Evolutionary conservation across 2,888 invertebrate species (phyloP), one percentile per base, ranked within the genome.

Genomic region (Lepidocyrtinus sp.): DNA sequence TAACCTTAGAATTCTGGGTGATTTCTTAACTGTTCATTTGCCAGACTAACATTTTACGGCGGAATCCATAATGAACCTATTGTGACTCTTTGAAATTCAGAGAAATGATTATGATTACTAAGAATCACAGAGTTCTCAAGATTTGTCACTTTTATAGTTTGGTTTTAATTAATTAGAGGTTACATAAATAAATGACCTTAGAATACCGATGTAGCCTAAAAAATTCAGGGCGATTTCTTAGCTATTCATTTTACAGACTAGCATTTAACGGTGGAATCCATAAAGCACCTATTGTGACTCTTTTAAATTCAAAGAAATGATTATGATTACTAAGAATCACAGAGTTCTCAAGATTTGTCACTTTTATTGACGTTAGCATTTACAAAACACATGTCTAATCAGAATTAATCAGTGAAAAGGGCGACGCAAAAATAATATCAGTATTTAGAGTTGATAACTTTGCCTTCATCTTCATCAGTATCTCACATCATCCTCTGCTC

Each of bases 351-450:
- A n/a, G n/a, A n/a, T n/a, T n/a, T n/a, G n/a, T n/a, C n/a, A n/a
- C 3, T 24, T 24, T n/a, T 22, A 45, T 25, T 68, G 46, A 68
- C 24, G 22, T 24, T 68, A 27, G n/a, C n/a, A n/a, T n/a, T n/a
- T n/a, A n/a, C n/a, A n/a, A n/a, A n/a, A n/a, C n/a, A n/a, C n/a
- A 24, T 25, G 17, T 21, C 25, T 22, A 68, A 61, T 61, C 45
- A 75, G 36, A 74, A 63, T 71, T 64, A 67, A 72, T 77, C 71
- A 77, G 77, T 77, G 77, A 72, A 77, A 67, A 72, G 70, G 72
- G 50, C 77, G 77, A 77, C 71, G 72, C 77, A 71, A 77, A 71
- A 76, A 76, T 70, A 70, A 71, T 76, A 71, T 77, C 71, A 65
- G 24, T 77, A 65, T 61, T 36, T 36, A 36, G n/a, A n/a, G n/a